These are phyloP conservation scores for Metellina segmentata DNA, from an alignment of 2,888 invertebrate genomes.

Conservation along the genomic window DNA sequence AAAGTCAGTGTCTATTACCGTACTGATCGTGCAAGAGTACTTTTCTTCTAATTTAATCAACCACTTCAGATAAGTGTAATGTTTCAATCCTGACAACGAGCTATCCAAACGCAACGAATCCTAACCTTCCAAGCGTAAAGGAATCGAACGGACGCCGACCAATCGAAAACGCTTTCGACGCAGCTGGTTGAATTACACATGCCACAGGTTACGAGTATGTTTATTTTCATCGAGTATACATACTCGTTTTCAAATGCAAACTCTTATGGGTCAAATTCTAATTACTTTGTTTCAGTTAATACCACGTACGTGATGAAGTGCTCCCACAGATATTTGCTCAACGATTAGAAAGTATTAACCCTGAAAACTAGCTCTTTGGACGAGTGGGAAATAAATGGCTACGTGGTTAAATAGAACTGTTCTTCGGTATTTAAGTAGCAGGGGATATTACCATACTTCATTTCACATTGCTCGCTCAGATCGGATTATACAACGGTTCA, in stretches of 20 bases:
- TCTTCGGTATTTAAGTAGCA: background rate
- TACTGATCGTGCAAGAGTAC: no score
- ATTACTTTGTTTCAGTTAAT: background rate
- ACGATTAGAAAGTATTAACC: conserved; percentile 16
- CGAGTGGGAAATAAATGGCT: conserved; percentile 6
- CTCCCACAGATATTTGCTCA: background rate
- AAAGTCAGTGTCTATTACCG: no score
- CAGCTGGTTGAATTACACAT: background rate
- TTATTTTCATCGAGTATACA: background rate
- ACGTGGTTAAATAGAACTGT: background rate
- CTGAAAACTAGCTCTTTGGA: background rate
- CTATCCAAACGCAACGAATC: background rate
- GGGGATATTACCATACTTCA: background rate
- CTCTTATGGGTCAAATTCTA: background rate
- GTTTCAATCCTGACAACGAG: no score
- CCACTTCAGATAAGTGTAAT: no score
- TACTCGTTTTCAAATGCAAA: background rate
- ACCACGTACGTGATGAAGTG: conserved; percentile 7
- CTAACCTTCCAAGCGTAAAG: background rate
- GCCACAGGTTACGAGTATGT: background rate
- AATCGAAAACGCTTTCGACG: background rate
- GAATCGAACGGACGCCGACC: background rate
- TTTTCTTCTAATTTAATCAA: no score
- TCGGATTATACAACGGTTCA: background rate
- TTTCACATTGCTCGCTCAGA: background rate